Conservation (phyloP, 2,797 vertebrate species). For the Spheniscus humboldti region DNA sequence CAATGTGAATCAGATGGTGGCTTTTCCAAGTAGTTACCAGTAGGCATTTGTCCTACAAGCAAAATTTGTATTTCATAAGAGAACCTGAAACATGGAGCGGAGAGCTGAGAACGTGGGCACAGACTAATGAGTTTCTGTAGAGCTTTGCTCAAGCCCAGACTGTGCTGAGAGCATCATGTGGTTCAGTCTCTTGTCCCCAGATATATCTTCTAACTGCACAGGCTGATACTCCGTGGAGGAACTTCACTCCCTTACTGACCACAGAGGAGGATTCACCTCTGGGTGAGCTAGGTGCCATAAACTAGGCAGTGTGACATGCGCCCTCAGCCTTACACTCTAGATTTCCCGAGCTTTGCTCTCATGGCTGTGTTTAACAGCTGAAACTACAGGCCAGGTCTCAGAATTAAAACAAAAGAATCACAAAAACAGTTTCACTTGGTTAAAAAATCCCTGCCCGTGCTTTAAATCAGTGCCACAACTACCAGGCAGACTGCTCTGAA, state of each 20-base stretch:
- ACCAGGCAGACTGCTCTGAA: not conserved
- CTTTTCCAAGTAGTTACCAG: not conserved
- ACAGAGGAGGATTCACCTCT: not conserved
- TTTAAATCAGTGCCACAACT: not conserved
- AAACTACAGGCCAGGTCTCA: not conserved
- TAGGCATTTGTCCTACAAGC: not conserved
- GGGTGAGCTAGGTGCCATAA: not conserved
- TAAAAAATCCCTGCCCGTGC: not conserved
- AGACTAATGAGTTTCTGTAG: not conserved
- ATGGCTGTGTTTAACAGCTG: not conserved
- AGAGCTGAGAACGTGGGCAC: not conserved
- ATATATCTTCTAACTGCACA: not conserved
- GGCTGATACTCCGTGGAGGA: not conserved
- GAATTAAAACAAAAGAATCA: not conserved
- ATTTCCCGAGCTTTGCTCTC: not conserved
- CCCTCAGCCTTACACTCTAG: not conserved
- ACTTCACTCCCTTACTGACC: not conserved
- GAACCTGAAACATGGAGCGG: not conserved
- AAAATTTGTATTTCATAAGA: not conserved
- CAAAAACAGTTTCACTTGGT: not conserved
- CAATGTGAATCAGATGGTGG: not conserved
- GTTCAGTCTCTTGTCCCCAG: not conserved
- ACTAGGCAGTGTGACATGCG: rapidly evolving
- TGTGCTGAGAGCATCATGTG: not conserved
- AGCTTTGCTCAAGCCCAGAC: not conserved